Percentiles rank a stretch among this genome's conserved stretches.
Conservation (phyloP, 1,140 invertebrate species). For the Eupristina koningsbergeri region DNA sequence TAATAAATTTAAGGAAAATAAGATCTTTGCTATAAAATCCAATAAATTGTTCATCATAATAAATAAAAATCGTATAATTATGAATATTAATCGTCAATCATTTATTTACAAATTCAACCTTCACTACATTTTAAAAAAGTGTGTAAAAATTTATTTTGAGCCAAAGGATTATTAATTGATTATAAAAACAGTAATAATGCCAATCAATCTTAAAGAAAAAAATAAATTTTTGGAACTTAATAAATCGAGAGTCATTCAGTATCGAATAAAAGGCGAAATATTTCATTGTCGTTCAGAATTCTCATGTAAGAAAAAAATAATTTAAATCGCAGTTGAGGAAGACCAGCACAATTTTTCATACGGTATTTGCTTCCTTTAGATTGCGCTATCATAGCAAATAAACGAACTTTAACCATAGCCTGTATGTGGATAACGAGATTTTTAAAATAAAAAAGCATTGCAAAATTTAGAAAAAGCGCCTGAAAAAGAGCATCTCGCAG, state of each 20-base stretch:
- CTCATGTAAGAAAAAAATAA: background rate
- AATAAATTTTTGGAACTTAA: background rate
- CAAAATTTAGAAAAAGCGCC: background rate
- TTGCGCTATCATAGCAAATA: constrained; percentile 18
- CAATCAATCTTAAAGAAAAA: no score
- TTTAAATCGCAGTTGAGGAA: background rate
- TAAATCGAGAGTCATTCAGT: background rate
- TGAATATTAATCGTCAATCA: no score
- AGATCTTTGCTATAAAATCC: no score
- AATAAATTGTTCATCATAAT: no score
- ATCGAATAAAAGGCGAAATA: background rate
- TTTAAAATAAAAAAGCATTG: constrained; percentile 27
- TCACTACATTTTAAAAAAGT: no score
- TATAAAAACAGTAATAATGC: background rate
- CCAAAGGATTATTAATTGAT: background rate
- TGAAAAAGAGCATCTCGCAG: background rate
- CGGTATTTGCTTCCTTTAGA: background rate
- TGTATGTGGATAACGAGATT: constrained; percentile 35
- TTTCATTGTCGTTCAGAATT: background rate
- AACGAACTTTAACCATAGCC: background rate
- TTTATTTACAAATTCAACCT: no score
- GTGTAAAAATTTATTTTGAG: no score
- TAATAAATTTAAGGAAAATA: no score
- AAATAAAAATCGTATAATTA: no score
- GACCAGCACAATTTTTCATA: background rate